A percentile compares a stretch with the other conserved stretches of the same genome.
phyloP scores from a whole-genome alignment of 2,888 invertebrate genomes.

The Melinaea marsaeus region DNA sequence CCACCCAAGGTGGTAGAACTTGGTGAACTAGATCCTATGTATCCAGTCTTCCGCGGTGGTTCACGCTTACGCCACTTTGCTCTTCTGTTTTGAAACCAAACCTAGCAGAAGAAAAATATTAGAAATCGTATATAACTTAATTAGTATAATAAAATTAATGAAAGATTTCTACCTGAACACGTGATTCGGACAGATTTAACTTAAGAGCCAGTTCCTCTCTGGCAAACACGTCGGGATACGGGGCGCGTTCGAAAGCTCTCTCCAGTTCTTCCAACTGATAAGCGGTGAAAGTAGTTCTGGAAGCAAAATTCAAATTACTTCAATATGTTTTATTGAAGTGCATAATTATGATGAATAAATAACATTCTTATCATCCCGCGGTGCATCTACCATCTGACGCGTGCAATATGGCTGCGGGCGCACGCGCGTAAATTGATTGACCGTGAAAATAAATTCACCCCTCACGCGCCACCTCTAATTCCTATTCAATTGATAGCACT shows the following conservation, averaged over 20 bases:
- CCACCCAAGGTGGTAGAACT: conserved; percentile 83
- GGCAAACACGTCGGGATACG: conserved; percentile 97
- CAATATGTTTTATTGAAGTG: conserved; percentile 5
- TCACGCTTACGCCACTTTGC: conserved; percentile 97
- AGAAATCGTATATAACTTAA: background rate
- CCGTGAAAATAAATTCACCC: conserved; percentile 77
- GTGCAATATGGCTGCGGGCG: conserved; percentile 76
- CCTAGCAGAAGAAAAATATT: conserved; percentile 50
- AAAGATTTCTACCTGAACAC: conserved; percentile 62
- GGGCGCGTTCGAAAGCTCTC: conserved; percentile 95
- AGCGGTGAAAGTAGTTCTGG: conserved; percentile 96
- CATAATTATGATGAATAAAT: conserved; percentile 46
- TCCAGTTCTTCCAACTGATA: conserved; percentile 96
- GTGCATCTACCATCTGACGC: conserved; percentile 70
- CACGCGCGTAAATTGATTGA: conserved; percentile 76
- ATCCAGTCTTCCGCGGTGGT: conserved; percentile 92
- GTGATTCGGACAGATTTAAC: conserved; percentile 89
- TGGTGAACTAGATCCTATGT: conserved; percentile 83
- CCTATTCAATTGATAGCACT: conserved; percentile 65
- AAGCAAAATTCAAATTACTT: conserved; percentile 33
- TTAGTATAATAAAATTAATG: background rate
- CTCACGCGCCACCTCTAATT: conserved; percentile 64
- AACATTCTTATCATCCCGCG: conserved; percentile 42
- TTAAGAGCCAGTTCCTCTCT: conserved; percentile 95
- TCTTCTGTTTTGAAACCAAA: conserved; percentile 94